Evolutionary conservation across 2,888 invertebrate species (phyloP).

Genomic region (Muschampia plurimacula): DNA sequence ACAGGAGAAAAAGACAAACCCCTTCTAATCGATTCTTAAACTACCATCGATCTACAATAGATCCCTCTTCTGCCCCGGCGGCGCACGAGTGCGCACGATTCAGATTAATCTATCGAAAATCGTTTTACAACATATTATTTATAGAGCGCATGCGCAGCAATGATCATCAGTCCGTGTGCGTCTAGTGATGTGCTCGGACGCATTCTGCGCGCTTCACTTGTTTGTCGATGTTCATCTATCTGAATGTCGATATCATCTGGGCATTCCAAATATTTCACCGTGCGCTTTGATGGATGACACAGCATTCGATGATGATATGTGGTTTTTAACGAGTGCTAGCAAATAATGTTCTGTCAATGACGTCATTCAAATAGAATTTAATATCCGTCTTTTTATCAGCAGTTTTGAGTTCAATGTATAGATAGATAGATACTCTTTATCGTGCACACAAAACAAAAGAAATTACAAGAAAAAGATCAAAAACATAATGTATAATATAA

Average conservation of each 20-base stretch:
- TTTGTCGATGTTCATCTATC: conserved; percentile 68
- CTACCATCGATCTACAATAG: conserved; percentile 80
- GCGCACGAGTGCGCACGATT: conserved; percentile 85
- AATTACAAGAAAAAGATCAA: no score
- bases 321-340: conserved; percentile 27
- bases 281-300: conserved; percentile 46
- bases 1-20: conserved; percentile 19
- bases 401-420: no score
- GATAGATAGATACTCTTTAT: no score
- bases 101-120: conserved; percentile 86
- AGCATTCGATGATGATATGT: conserved; percentile 41
- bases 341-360: conserved; percentile 2
- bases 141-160: conserved; percentile 85
- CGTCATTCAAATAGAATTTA: not conserved
- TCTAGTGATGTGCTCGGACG: conserved; percentile 67
- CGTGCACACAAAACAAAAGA: no score
- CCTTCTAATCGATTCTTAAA: conserved; percentile 51
- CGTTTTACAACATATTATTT: conserved; percentile 87
- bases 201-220: conserved; percentile 53
- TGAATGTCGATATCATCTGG: conserved; percentile 48
- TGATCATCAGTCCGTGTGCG: conserved; percentile 84
- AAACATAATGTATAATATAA: no score
- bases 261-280: conserved; percentile 42
- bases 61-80: conserved; percentile 78
- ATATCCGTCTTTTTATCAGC: not conserved